Conservation (phyloP, 2,797 vertebrate genomes). For the Huso huso region DNA sequence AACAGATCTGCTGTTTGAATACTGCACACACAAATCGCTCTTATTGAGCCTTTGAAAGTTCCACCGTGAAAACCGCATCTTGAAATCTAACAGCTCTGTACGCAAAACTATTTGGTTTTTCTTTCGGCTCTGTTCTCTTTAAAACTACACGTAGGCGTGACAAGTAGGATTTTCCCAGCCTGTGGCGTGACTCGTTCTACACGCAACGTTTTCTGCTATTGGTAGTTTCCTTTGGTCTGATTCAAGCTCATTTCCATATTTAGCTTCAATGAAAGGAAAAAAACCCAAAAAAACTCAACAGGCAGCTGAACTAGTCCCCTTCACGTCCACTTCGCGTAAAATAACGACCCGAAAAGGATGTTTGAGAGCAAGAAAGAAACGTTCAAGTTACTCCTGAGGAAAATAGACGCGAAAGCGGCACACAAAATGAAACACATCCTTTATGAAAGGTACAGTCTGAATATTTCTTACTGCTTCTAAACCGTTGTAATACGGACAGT, state of each 20-base stretch:
- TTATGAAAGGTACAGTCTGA: slow-evolving; percentile 52
- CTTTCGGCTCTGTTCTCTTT: too few species aligned
- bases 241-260: slow-evolving; percentile 60
- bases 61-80: too few species aligned
- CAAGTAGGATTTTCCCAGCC: too few species aligned
- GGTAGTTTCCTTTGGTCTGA: slow-evolving; percentile 57
- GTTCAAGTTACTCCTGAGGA: slow-evolving; percentile 65
- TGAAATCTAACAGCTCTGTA: too few species aligned
- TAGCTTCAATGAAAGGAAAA: slow-evolving; percentile 35
- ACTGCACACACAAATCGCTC: too few species aligned
- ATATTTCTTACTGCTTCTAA: too few species aligned
- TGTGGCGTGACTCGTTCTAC: too few species aligned
- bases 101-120: too few species aligned
- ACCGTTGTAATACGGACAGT: too few species aligned
- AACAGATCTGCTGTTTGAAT: too few species aligned
- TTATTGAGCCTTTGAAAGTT: too few species aligned
- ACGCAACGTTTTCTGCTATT: slow-evolving; percentile 37
- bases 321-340: slow-evolving; percentile 37
- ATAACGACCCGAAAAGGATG: slow-evolving; percentile 37
- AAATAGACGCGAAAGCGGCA: slow-evolving; percentile 69
- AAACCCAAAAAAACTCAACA: slow-evolving; percentile 8
- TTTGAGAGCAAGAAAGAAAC: slow-evolving; percentile 68
- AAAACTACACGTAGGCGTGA: too few species aligned
- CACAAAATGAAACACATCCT: slow-evolving; percentile 67
- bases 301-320: slow-evolving; percentile 26